phyloP scores from a whole-genome alignment of 2,113 vertebrate genomes.

The Cryptotis parvus region DNA sequence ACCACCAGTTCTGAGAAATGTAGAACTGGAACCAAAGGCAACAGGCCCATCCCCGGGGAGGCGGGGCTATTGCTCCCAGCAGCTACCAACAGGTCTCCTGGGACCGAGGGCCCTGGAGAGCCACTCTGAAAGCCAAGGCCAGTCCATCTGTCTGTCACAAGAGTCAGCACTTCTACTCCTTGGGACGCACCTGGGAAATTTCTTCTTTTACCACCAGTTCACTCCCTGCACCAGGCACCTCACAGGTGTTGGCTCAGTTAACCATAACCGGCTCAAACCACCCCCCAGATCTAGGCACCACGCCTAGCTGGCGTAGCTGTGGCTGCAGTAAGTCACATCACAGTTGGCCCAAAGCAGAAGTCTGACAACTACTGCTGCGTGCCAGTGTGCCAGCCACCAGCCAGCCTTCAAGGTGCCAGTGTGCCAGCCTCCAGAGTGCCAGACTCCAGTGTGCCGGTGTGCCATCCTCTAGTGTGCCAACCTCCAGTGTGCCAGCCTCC shows the following conservation, averaged over 20 bases:
- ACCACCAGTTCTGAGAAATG: conserved; percentile 43
- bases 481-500: conserved; percentile 26
- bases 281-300: neutral
- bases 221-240: neutral
- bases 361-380: too few relatives aligned
- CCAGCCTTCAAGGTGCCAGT: too few relatives aligned
- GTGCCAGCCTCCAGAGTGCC: neutral
- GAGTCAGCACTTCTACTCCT: neutral
- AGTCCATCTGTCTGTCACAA: neutral
- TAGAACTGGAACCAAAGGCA: neutral
- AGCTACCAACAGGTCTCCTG: neutral
- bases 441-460: conserved; percentile 26
- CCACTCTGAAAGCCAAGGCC: conserved; percentile 5
- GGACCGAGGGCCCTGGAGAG: neutral
- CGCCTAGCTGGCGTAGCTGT: neutral
- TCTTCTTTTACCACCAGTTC: neutral
- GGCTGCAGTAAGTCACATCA: neutral
- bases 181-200: neutral
- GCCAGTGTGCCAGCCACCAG: conserved; percentile 18
- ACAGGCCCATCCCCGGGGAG: neutral
- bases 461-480: neutral
- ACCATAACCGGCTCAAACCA: neutral
- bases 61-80: neutral
- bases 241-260: neutral
- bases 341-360: neutral